These are phyloP conservation scores for Drosophila mulleri DNA, from an alignment of 2,888 invertebrate species.

Conservation along the genomic window DNA sequence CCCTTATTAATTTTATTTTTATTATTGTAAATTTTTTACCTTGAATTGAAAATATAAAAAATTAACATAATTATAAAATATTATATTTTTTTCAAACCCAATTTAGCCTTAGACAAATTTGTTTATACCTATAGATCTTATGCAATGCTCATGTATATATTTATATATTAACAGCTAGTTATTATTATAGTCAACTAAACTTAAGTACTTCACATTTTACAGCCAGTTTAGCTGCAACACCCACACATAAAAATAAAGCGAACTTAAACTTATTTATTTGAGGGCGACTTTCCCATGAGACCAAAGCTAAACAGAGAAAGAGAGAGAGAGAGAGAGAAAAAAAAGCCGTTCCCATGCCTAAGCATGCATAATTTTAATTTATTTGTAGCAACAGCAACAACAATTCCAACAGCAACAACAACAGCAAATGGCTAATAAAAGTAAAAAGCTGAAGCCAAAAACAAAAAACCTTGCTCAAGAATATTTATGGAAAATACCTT, in stretches of 20 bases:
- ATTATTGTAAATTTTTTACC: too few species aligned
- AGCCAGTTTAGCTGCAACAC: conserved; percentile 47
- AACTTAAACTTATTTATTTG: conserved; percentile 44
- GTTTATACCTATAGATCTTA: not conserved
- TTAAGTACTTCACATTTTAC: conserved; percentile 16
- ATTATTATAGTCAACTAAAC: not conserved
- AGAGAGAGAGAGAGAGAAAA: not conserved
- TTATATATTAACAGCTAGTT: conserved; percentile 19
- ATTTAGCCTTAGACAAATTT: not conserved
- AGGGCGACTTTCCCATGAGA: conserved; percentile 46
- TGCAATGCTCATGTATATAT: not conserved
- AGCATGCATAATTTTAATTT: conserved; percentile 82
- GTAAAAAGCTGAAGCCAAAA: conserved; percentile 59
- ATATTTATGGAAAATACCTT: conserved; percentile 82
- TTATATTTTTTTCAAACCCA: not conserved
- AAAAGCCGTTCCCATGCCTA: conserved; percentile 70
- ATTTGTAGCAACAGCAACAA: conserved; percentile 70
- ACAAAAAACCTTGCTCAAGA: conserved; percentile 45
- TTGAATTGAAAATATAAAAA: too few species aligned
- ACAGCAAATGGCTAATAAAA: conserved; percentile 67
- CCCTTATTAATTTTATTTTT: too few species aligned
- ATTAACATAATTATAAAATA: too few species aligned
- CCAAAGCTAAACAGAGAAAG: not conserved
- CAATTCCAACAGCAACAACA: conserved; percentile 28
- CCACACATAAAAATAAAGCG: conserved; percentile 45